phyloP scores from a whole-genome alignment of 2,113 vertebrate species.

The Pseudonaja textilis region DNA sequence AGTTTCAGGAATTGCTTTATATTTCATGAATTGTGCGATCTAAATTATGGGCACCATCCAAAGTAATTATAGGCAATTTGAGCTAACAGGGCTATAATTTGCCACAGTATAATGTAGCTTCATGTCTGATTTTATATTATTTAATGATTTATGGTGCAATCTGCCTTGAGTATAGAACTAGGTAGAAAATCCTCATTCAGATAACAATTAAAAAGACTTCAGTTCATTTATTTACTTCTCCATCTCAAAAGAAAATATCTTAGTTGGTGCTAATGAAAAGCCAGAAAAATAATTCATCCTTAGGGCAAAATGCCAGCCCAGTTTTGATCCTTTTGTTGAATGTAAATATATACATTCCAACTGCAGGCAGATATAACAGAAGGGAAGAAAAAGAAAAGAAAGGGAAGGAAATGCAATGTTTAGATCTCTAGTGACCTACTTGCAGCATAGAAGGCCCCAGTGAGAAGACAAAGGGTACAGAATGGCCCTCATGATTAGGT shows the following conservation, averaged over 20 bases:
- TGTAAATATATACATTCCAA: conserved; percentile 55
- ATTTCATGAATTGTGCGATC: background rate
- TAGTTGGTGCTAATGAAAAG: conserved; percentile 14
- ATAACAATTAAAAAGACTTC: background rate
- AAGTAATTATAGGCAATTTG: background rate
- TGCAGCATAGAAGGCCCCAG: conserved; percentile 41
- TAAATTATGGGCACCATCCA: background rate
- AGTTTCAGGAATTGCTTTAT: background rate
- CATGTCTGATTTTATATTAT: background rate
- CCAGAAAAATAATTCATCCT: conserved; percentile 46
- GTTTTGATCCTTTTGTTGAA: conserved; percentile 53
- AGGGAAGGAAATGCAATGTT: conserved; percentile 50
- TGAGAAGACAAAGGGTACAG: background rate
- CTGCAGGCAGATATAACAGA: conserved; percentile 37
- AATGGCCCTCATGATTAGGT: background rate
- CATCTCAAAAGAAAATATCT: conserved; percentile 23
- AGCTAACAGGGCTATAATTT: background rate
- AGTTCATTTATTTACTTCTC: conserved; percentile 26
- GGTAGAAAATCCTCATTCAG: background rate
- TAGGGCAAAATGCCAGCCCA: conserved; percentile 45
- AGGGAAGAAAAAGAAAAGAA: conserved; percentile 12
- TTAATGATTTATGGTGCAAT: background rate
- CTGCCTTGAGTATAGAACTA: background rate
- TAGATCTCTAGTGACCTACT: conserved; percentile 68
- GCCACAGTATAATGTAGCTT: background rate